Evolutionary conservation across 30 jellyfish, hydroid and myxozoan species (phyloP), one percentile per base, ranked within the genome.

Genomic region (Aurelia sp.): DNA sequence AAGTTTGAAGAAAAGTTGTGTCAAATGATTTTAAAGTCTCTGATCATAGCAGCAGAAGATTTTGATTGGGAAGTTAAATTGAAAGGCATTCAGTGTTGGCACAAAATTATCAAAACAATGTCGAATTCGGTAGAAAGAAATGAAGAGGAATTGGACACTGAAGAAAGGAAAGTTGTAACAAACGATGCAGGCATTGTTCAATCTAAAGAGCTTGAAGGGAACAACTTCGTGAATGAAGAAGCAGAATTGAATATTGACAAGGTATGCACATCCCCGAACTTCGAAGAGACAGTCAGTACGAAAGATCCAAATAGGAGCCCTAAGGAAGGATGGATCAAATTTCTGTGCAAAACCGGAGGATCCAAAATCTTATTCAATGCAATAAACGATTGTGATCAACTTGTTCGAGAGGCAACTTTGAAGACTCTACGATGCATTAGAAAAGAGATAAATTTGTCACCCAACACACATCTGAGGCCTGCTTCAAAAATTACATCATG

Each of bases 51-150:
- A 12, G 44, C 74, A 11, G 21, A 13, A 55, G 71, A 74, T 72
- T 84, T 84, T 47, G 93, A 84, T 58, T 84, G 93, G 93, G 93
- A 84, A 31, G 87, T 84, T 24, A 84, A 84, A 63, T n/a, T 41
- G 63, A 84, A 84, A 72, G 93, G 88, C 13, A 48, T 84, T 51
- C 82, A 52, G 13, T 84, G 93, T 44, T 84, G 93, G 93, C 64
- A 16, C 40, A 84, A 72, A 19, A 72, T 84, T 5, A 19, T 72
- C 27, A 71, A 52, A 0, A 17, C 27, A 7, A 13, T 16, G n/a
- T 20, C 6, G 40, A 15, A 62, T 19, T 0, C 10, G 18, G 1
- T 15, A 48, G 22, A 21, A 21, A 2, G 21, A 13, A 20, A 8
- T 17, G 19, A 27, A 1, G 71, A 33, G 17, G 19, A 38, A 13